Evolutionary conservation across 2,113 vertebrate genomes (phyloP).

Genomic region (Oncorhynchus masou): DNA sequence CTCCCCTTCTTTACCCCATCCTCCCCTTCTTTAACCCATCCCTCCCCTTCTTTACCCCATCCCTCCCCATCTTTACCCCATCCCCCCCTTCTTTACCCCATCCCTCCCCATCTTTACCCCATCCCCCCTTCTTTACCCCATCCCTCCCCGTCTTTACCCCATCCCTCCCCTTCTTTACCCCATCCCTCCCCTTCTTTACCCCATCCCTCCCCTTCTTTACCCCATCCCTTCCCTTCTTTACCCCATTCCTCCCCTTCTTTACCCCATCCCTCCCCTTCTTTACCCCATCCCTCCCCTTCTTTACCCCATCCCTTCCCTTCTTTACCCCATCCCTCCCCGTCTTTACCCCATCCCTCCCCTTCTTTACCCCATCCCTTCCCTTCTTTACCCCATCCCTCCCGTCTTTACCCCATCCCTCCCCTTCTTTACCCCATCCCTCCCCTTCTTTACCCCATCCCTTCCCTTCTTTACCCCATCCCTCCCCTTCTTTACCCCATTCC

Average conservation of each 20-base stretch:
- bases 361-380: not conserved
- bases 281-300: not conserved
- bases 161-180: not conserved
- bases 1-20: not conserved
- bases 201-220: not conserved
- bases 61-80: not conserved
- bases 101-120: not conserved
- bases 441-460: too few species aligned
- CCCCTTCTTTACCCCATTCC: slow-evolving; percentile 1
- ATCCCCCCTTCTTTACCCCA: slow-evolving; percentile 3
- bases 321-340: not conserved
- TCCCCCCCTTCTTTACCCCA: slow-evolving; percentile 2
- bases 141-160: not conserved
- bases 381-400: too few species aligned
- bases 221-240: too few species aligned
- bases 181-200: slow-evolving; percentile 6
- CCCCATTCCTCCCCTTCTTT: not conserved
- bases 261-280: slow-evolving; percentile 9
- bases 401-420: too few species aligned
- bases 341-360: slow-evolving; percentile 13
- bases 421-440: not conserved
- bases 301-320: too few species aligned
- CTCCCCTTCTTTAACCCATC: too few species aligned
- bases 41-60: not conserved
- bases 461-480: not conserved